Evolutionary conservation across 2,888 invertebrate genomes (phyloP).

Genomic region (Piscicola geometra): DNA sequence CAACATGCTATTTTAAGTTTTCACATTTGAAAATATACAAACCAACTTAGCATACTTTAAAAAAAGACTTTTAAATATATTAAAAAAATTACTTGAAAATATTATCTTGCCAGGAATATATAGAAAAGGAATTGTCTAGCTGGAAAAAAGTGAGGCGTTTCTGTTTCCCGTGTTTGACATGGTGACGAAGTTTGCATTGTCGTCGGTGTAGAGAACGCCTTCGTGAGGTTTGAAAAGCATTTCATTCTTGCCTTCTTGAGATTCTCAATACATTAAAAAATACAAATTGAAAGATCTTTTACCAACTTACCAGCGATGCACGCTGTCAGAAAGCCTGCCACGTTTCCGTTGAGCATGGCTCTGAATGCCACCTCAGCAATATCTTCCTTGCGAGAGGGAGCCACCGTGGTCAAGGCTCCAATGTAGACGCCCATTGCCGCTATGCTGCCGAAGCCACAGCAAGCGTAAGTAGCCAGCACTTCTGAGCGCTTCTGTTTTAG

Average conservation of each 20-base stretch:
- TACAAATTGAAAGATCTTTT: no score
- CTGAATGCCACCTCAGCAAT: slow-evolving; percentile 44
- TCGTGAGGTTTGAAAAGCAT: no score
- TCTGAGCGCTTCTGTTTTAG: slow-evolving; percentile 42
- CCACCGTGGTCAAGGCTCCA: slow-evolving; percentile 43
- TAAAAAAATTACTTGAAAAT: no score
- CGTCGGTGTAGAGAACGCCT: slow-evolving; percentile 25
- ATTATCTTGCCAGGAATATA: no score
- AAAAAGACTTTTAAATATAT: no score
- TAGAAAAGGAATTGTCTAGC: neutral
- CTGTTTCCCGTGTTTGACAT: neutral
- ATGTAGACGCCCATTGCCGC: slow-evolving; percentile 45
- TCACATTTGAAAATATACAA: no score
- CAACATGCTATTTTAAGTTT: no score
- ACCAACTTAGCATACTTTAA: no score
- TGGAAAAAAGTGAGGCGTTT: neutral
- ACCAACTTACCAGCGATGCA: slow-evolving; percentile 43
- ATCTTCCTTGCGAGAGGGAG: slow-evolving; percentile 41
- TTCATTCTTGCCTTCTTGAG: no score
- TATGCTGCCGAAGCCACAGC: slow-evolving; percentile 45
- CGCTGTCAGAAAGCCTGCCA: slow-evolving; percentile 45
- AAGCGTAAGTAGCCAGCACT: slow-evolving; percentile 45
- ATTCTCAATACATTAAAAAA: no score
- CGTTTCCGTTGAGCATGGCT: slow-evolving; percentile 44
- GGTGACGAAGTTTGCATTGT: slow-evolving; percentile 18